Evolutionary conservation across 2,797 vertebrate genomes (phyloP).

Genomic region (Sphaeramia orbicularis): DNA sequence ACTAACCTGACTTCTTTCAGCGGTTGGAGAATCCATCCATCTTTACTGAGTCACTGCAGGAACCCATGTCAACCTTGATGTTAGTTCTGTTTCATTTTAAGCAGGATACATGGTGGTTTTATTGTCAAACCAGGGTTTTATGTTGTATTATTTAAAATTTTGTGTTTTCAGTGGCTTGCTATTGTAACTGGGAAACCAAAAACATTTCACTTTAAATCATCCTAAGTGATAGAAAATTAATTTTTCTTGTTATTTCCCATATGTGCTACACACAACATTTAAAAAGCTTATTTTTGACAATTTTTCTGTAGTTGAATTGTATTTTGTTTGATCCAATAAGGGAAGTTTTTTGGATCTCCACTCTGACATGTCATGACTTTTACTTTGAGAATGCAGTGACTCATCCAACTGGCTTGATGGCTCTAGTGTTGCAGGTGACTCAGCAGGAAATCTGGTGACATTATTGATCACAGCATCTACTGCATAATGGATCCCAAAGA

Average conservation of each 20-base stretch:
- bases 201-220: slow-evolving; percentile 74
- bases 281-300: slow-evolving; percentile 70
- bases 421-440: slow-evolving; percentile 69
- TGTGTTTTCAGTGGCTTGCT: slow-evolving; percentile 50
- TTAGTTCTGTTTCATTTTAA: slow-evolving; percentile 43
- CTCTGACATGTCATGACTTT: slow-evolving; percentile 65
- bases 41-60: slow-evolving; percentile 32
- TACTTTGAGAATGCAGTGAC: slow-evolving; percentile 70
- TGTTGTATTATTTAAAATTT: slow-evolving; percentile 64
- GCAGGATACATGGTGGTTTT: slow-evolving; percentile 45
- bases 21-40: slow-evolving; percentile 49
- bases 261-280: slow-evolving; percentile 53
- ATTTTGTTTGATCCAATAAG: slow-evolving; percentile 68
- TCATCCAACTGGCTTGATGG: slow-evolving; percentile 67
- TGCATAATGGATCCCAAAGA: slow-evolving; percentile 13
- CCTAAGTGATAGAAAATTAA: slow-evolving; percentile 52
- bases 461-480: slow-evolving; percentile 40
- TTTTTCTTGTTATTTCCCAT: slow-evolving; percentile 70
- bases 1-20: slow-evolving; percentile 36
- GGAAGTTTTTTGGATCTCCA: slow-evolving; percentile 49
- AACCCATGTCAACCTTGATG: slow-evolving; percentile 36
- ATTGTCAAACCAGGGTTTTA: slow-evolving; percentile 56
- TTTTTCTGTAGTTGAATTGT: slow-evolving; percentile 64
- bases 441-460: slow-evolving; percentile 61
- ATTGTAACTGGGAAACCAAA: slow-evolving; percentile 56